Conservation (phyloP, 2,113 vertebrate species). For the Oncorhynchus nerka region DNA sequence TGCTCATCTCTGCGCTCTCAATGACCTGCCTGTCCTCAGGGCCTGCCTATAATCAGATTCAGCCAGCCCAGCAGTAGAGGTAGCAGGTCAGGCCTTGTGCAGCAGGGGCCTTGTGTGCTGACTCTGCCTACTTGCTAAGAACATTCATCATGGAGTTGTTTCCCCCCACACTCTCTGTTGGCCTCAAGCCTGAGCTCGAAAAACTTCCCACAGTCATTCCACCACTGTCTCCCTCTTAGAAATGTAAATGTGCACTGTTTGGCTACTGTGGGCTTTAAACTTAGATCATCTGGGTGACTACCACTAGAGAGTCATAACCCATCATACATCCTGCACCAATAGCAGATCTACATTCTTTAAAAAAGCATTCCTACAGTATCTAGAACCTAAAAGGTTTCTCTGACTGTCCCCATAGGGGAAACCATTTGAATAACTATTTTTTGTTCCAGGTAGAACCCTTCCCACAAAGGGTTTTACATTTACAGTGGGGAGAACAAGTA, state of each 20-base stretch:
- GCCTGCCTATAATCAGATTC: constrained; percentile 76
- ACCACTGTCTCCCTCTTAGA: constrained; percentile 41
- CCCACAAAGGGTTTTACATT: too few relatives aligned
- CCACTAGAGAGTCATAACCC: constrained; percentile 9
- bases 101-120: constrained; percentile 64
- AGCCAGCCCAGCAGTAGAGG: constrained; percentile 62
- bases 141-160: constrained; percentile 68
- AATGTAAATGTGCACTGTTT: constrained; percentile 47
- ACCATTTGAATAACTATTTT: too few relatives aligned
- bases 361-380: too few relatives aligned
- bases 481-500: too few relatives aligned
- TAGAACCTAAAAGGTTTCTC: too few relatives aligned
- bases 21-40: constrained; percentile 79
- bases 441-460: too few relatives aligned
- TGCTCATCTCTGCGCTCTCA: constrained; percentile 78
- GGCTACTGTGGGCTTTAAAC: constrained; percentile 41
- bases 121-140: constrained; percentile 66
- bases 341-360: neutral
- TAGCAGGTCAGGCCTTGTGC: constrained; percentile 67
- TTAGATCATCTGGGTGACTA: constrained; percentile 14
- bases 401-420: too few relatives aligned
- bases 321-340: neutral
- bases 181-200: constrained; percentile 52
- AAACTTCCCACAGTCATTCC: constrained; percentile 37
- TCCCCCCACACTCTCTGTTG: constrained; percentile 61